These are phyloP conservation scores for Tiaroga cobitis DNA, from an alignment of 2,797 vertebrate genomes.

Conservation along the genomic window DNA sequence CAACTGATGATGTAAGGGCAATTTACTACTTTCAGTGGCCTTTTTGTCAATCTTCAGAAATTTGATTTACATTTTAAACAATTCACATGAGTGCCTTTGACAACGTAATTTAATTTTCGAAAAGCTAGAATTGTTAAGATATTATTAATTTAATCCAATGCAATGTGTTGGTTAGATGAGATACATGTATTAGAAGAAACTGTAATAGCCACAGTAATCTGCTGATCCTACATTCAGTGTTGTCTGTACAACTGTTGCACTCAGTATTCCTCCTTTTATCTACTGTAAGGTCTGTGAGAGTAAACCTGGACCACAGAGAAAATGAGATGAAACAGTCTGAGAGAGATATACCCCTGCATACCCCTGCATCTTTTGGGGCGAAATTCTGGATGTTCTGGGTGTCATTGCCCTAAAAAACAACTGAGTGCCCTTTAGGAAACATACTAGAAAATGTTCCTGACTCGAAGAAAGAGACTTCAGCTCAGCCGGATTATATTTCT, in stretches of 20 bases:
- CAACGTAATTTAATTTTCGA: neutral
- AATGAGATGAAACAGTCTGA: slow-evolving; percentile 73
- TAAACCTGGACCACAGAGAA: slow-evolving; percentile 54
- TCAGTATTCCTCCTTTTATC: slow-evolving; percentile 47
- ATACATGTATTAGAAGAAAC: neutral
- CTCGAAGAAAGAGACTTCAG: slow-evolving; percentile 81
- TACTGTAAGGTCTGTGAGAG: slow-evolving; percentile 53
- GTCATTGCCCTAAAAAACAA: slow-evolving; percentile 62
- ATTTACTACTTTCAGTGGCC: neutral
- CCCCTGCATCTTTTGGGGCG: slow-evolving; percentile 66
- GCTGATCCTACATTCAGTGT: slow-evolving; percentile 19
- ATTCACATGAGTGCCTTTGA: neutral
- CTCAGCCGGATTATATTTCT: slow-evolving; percentile 84
- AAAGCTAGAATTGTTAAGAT: neutral
- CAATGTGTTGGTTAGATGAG: neutral
- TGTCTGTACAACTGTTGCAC: slow-evolving; percentile 31
- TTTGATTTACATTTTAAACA: neutral
- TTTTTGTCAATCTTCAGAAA: neutral
- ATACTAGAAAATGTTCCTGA: slow-evolving; percentile 77
- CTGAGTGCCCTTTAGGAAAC: slow-evolving; percentile 63
- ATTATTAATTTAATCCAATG: neutral
- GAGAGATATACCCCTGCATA: slow-evolving; percentile 53
- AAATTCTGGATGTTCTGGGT: slow-evolving; percentile 56
- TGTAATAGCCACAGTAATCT: neutral
- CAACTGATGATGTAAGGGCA: neutral